These are phyloP conservation scores for Dolichopus griseipennis DNA, from an alignment of 2,888 invertebrate genomes.

Conservation along the genomic window DNA sequence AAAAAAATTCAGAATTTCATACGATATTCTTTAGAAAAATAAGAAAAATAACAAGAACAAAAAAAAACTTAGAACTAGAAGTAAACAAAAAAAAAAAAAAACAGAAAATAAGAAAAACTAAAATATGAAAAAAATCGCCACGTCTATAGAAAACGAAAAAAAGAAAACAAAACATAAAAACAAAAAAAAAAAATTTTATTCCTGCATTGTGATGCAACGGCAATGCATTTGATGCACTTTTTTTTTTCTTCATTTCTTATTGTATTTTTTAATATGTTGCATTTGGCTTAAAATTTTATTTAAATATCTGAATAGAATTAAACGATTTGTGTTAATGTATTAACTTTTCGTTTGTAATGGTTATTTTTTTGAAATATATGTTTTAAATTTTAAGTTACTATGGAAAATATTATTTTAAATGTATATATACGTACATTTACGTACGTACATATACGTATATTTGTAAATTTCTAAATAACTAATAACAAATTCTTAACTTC, in stretches of 20 bases:
- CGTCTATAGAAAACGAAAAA: background rate
- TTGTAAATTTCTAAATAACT: too few species aligned
- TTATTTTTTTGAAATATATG: too few species aligned
- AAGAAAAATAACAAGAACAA: background rate
- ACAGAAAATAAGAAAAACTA: background rate
- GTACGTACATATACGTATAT: too few species aligned
- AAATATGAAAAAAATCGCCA: background rate
- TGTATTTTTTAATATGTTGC: background rate
- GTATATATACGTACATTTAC: too few species aligned
- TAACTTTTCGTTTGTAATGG: too few species aligned
- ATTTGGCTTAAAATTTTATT: background rate
- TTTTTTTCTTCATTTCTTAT: background rate
- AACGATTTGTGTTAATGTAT: too few species aligned
- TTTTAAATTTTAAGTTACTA: too few species aligned
- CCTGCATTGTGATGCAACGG: background rate
- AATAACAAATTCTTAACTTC: too few species aligned
- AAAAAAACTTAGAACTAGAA: too few species aligned
- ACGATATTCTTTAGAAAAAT: background rate
- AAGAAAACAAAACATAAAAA: background rate
- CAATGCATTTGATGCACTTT: slow-evolving; percentile 4
- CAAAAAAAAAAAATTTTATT: background rate
- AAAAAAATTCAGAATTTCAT: background rate
- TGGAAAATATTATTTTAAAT: too few species aligned
- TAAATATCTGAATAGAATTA: too few species aligned
- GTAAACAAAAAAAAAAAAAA: background rate